phyloP scores from a whole-genome alignment of 2,113 vertebrate genomes.

The Ciconia stormi region DNA sequence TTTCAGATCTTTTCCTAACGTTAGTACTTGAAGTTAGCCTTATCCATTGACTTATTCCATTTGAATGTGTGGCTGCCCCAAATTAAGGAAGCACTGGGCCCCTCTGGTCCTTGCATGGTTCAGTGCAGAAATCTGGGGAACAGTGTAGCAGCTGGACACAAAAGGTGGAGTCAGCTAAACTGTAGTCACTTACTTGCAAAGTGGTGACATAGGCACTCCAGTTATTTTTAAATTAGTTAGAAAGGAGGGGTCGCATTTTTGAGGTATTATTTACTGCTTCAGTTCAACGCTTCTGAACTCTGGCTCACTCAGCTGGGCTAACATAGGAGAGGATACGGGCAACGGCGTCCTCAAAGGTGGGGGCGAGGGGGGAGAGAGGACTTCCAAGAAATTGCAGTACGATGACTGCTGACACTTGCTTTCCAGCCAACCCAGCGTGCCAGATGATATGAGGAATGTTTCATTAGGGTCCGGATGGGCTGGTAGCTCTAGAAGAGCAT shows the following conservation, averaged over 20 bases:
- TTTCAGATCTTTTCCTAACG: background rate
- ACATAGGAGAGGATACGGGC: fast-evolving
- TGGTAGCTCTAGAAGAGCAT: background rate
- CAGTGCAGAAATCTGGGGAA: background rate
- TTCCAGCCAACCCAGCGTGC: fast-evolving
- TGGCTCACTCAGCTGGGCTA: background rate
- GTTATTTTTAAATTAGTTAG: background rate
- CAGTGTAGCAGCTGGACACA: background rate
- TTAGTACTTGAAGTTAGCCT: background rate
- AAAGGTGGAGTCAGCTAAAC: background rate
- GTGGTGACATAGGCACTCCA: background rate
- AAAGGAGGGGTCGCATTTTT: background rate
- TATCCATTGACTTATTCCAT: background rate
- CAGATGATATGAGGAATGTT: background rate
- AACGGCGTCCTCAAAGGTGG: background rate
- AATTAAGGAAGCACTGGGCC: background rate
- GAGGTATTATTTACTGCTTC: background rate
- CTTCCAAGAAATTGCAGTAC: background rate
- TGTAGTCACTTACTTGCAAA: background rate
- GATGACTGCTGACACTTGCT: background rate
- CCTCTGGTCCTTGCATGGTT: background rate
- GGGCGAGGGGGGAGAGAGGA: background rate
- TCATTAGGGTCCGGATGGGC: background rate
- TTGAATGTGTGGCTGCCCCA: background rate
- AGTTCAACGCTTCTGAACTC: conserved; percentile 14